Evolutionary conservation across 1,140 invertebrate genomes (phyloP).

Genomic region (Caenorhabditis remanei): DNA sequence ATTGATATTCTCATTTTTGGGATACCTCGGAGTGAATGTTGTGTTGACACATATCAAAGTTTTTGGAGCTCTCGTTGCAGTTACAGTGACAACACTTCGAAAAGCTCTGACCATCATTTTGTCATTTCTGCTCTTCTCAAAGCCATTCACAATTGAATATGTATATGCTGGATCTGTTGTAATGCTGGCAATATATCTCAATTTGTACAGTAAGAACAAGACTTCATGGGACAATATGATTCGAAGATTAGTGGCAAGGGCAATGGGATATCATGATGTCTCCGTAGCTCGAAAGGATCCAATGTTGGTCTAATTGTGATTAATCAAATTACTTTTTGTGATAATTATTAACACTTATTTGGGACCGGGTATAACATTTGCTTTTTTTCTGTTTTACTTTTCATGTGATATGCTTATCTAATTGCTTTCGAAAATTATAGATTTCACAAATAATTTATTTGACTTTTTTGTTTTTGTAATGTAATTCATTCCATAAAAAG

Average conservation of each 20-base stretch:
- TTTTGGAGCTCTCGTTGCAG: constrained; percentile 90
- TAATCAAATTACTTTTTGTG: background rate
- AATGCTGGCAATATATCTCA: constrained; percentile 89
- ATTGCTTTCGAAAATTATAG: too few relatives aligned
- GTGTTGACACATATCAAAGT: constrained; percentile 87
- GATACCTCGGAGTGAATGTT: constrained; percentile 91
- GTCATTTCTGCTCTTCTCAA: constrained; percentile 92
- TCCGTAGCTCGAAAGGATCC: constrained; percentile 1
- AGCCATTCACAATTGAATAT: constrained; percentile 93
- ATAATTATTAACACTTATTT: background rate
- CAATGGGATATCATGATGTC: constrained; percentile 22
- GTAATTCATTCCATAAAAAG: constrained; percentile 46
- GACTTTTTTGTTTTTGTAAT: constrained; percentile 1
- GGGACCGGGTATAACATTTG: constrained; percentile 34
- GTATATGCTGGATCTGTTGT: constrained; percentile 90
- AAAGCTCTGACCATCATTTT: constrained; percentile 92
- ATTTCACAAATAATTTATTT: constrained; percentile 50
- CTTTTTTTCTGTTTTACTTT: constrained; percentile 20
- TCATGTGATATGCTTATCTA: too few relatives aligned
- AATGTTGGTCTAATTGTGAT: background rate
- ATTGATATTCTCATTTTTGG: constrained; percentile 87
- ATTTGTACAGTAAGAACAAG: constrained; percentile 83
- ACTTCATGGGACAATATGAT: constrained; percentile 75
- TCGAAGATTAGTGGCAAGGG: constrained; percentile 8
- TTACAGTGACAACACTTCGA: constrained; percentile 84